Conservation (phyloP, 2,888 invertebrate genomes). For the Alitta virens region DNA sequence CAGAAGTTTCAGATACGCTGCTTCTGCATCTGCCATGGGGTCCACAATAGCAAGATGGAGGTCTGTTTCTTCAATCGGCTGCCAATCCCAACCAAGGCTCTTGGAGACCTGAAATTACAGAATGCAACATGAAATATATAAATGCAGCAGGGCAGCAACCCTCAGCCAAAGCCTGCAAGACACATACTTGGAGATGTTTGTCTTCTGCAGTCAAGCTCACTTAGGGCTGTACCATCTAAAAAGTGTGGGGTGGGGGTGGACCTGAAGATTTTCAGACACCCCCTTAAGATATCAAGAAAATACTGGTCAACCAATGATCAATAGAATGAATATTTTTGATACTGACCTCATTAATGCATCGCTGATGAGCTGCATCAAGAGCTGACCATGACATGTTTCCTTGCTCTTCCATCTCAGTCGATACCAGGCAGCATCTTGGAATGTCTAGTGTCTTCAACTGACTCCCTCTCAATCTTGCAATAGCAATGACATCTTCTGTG, state of each 20-base stretch:
- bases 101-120: conserved; percentile 59
- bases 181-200: neutral
- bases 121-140: no score
- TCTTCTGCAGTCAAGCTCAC: neutral
- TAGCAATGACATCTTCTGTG: conserved; percentile 66
- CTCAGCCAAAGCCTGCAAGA: neutral
- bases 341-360: no score
- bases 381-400: neutral
- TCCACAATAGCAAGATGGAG: conserved; percentile 57
- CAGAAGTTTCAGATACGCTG: conserved; percentile 44
- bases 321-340: no score
- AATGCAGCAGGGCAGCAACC: no score
- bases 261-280: neutral
- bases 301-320: no score
- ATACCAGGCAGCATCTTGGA: conserved; percentile 57
- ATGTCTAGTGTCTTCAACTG: conserved; percentile 63
- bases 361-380: no score
- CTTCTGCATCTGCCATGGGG: conserved; percentile 45
- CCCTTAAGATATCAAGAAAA: no score
- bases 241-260: no score
- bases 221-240: no score
- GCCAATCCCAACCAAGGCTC: conserved; percentile 64
- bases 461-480: conserved; percentile 65
- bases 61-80: conserved; percentile 60
- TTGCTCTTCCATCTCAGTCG: neutral